Evolutionary conservation across 1,140 invertebrate genomes (phyloP).

Genomic region (Drosophila virilis): DNA sequence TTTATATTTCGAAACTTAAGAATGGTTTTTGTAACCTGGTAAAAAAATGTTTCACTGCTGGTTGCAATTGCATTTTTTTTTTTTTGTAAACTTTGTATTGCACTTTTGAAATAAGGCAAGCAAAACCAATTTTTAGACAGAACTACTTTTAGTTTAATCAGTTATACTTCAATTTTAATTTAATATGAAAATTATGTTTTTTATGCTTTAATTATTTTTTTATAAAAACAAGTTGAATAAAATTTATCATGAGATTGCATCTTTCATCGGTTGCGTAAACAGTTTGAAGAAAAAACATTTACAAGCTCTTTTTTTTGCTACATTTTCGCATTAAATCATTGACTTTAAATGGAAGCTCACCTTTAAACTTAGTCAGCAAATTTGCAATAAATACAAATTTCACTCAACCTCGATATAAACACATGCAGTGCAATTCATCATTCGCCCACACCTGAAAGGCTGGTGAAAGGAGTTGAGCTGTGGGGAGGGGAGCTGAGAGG

Average conservation of each 20-base stretch:
- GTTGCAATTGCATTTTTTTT: too few relatives aligned
- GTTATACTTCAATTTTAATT: not conserved
- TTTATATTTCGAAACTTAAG: not conserved
- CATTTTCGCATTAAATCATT: constrained; percentile 2
- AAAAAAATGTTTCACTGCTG: too few relatives aligned
- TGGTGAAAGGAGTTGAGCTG: not conserved
- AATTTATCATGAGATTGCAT: not conserved
- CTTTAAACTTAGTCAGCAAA: constrained; percentile 56
- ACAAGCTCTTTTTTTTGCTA: not conserved
- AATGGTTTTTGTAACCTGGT: too few relatives aligned
- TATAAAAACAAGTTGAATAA: not conserved
- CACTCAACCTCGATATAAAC: constrained; percentile 54
- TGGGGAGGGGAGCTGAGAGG: not conserved
- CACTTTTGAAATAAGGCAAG: too few relatives aligned
- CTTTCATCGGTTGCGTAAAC: not conserved
- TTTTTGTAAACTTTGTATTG: too few relatives aligned
- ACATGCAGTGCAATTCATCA: constrained; percentile 78
- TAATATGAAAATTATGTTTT: not conserved
- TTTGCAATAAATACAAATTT: constrained; percentile 71
- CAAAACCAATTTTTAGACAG: too few relatives aligned
- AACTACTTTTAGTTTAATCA: not conserved
- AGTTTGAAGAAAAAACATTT: not conserved
- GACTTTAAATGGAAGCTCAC: constrained; percentile 51
- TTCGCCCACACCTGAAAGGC: constrained; percentile 49
- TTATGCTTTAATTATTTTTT: not conserved